These are phyloP conservation scores for Nesospiza acunhae DNA, from an alignment of 2,113 vertebrate species.

Conservation along the genomic window DNA sequence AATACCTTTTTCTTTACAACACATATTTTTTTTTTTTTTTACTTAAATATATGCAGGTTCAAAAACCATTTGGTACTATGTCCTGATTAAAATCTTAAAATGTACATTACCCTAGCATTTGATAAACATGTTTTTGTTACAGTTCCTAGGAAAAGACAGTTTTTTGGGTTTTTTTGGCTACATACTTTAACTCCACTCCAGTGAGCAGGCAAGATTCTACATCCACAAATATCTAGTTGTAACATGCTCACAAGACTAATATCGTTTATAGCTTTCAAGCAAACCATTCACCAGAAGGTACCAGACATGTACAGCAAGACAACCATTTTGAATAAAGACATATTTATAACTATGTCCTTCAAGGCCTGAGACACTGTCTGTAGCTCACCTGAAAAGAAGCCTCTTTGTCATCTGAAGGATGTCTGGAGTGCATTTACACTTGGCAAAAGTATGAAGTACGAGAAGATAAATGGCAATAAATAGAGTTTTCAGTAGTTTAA, in stretches of 20 bases:
- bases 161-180: neutral
- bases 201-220: constrained; percentile 2
- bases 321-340: neutral
- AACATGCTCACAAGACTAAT: neutral
- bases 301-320: neutral
- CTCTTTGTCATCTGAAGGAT: neutral
- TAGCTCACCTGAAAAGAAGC: neutral
- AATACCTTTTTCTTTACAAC: neutral
- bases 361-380: neutral
- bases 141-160: neutral
- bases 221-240: constrained; percentile 13
- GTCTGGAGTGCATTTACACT: neutral
- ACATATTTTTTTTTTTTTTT: neutral
- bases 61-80: neutral
- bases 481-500: neutral
- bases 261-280: neutral
- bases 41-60: neutral
- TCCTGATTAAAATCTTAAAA: neutral
- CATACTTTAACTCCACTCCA: constrained; percentile 4
- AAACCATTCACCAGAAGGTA: neutral
- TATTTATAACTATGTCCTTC: neutral
- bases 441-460: rapidly evolving
- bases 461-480: neutral
- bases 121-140: neutral
- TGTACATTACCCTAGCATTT: neutral